These are phyloP conservation scores for Ceyx erithaca DNA, from an alignment of 2,797 vertebrate genomes.

Conservation along the genomic window DNA sequence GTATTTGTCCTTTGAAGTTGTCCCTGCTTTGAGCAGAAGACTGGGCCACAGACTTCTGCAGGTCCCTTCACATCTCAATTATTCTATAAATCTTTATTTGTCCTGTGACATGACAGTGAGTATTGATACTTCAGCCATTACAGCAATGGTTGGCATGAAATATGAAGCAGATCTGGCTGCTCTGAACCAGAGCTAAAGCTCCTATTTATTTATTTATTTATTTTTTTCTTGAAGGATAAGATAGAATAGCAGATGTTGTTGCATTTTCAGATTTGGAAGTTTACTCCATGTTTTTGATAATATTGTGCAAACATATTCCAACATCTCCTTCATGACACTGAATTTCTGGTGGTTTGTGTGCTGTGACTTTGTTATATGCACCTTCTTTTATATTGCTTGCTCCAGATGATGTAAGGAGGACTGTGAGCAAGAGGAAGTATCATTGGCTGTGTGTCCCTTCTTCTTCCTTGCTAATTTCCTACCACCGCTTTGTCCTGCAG, in stretches of 20 bases:
- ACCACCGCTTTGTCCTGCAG: not conserved
- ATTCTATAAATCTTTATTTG: not conserved
- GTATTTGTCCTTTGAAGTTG: not conserved
- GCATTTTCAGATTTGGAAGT: not conserved
- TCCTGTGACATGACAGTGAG: not conserved
- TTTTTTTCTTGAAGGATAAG: not conserved
- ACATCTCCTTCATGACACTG: not conserved
- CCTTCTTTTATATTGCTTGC: not conserved
- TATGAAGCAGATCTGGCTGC: not conserved
- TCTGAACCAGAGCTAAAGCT: not conserved
- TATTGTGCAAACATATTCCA: not conserved
- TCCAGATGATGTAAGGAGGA: not conserved
- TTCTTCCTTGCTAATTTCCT: not conserved
- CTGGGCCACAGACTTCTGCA: not conserved
- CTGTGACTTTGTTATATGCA: not conserved
- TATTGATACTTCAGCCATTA: not conserved
- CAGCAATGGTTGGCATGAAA: not conserved
- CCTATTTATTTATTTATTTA: not conserved
- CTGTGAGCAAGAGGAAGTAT: not conserved
- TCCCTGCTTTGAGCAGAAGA: not conserved
- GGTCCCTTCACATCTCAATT: not conserved
- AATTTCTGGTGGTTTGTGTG: not conserved
- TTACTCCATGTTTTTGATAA: not conserved
- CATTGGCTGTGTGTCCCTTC: not conserved
- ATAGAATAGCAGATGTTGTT: not conserved